These are phyloP conservation scores for Oophaga sylvatica DNA, from an alignment of 2,797 vertebrate species.

Conservation along the genomic window DNA sequence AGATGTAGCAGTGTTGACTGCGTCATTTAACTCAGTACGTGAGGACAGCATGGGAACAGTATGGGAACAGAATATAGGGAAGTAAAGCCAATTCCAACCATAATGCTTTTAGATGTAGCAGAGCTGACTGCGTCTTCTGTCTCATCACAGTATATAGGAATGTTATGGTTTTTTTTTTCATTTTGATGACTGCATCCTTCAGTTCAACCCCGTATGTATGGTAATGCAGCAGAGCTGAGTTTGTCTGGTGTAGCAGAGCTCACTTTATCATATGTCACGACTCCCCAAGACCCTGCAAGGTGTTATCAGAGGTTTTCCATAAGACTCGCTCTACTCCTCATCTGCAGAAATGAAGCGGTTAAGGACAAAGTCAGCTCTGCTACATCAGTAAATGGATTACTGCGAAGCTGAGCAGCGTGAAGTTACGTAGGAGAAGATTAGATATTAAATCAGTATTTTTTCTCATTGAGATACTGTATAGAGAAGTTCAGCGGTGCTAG, in stretches of 20 bases:
- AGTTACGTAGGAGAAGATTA: not conserved
- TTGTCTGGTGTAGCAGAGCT: not conserved
- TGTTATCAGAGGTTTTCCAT: not conserved
- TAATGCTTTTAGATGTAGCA: not conserved
- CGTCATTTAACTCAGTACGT: not conserved
- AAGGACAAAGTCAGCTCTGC: not conserved
- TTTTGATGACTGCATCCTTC: no score
- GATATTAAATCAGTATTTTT: not conserved
- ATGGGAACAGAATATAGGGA: no score
- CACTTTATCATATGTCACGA: not conserved
- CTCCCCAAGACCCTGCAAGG: not conserved
- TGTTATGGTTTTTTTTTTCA: no score
- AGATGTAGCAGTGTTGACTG: not conserved
- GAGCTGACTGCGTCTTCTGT: not conserved
- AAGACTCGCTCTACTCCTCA: not conserved
- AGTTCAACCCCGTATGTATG: no score
- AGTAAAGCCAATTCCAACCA: not conserved
- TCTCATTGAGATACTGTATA: not conserved
- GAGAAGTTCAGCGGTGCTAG: not conserved
- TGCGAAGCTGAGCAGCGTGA: not conserved
- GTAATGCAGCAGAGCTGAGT: not conserved
- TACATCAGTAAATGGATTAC: not conserved
- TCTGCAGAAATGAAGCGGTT: not conserved
- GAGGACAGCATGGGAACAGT: no score
- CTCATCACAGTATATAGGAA: no score